phyloP scores from a whole-genome alignment of 2,888 invertebrate species.

The Zeuzera pyrina region DNA sequence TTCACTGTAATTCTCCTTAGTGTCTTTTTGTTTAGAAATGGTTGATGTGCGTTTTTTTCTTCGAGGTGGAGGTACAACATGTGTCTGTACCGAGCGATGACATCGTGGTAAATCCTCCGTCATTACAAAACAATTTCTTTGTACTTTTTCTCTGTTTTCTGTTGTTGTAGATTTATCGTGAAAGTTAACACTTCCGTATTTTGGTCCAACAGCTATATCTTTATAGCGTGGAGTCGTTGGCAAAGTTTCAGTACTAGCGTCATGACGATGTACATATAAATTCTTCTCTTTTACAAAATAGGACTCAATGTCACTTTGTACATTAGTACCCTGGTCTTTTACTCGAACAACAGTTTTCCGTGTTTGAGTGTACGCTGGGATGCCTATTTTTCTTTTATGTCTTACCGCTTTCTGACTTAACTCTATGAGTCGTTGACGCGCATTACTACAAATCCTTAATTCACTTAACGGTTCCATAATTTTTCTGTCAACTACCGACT shows the following conservation, averaged over 20 bases:
- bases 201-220: conserved; percentile 55
- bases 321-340: conserved; percentile 72
- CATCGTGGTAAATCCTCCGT: conserved; percentile 36
- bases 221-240: conserved; percentile 62
- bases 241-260: conserved; percentile 54
- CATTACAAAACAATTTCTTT: conserved; percentile 52
- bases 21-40: conserved; percentile 27
- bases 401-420: conserved; percentile 72
- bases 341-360: conserved; percentile 59
- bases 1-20: conserved; percentile 23
- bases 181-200: conserved; percentile 35
- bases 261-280: conserved; percentile 31
- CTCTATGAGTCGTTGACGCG: conserved; percentile 71
- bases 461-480: conserved; percentile 63
- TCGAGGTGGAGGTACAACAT: conserved; percentile 39
- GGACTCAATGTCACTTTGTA: conserved; percentile 65
- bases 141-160: conserved; percentile 31
- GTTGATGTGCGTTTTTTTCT: conserved; percentile 34
- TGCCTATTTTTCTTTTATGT: conserved; percentile 62
- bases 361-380: conserved; percentile 75
- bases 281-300: conserved; percentile 41
- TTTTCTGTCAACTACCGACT: conserved; percentile 52
- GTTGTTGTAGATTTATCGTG: conserved; percentile 45
- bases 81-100: conserved; percentile 50
- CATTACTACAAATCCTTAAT: conserved; percentile 72